Evolutionary conservation across 2,113 vertebrate genomes (phyloP).

Genomic region (Takifugu flavidus): DNA sequence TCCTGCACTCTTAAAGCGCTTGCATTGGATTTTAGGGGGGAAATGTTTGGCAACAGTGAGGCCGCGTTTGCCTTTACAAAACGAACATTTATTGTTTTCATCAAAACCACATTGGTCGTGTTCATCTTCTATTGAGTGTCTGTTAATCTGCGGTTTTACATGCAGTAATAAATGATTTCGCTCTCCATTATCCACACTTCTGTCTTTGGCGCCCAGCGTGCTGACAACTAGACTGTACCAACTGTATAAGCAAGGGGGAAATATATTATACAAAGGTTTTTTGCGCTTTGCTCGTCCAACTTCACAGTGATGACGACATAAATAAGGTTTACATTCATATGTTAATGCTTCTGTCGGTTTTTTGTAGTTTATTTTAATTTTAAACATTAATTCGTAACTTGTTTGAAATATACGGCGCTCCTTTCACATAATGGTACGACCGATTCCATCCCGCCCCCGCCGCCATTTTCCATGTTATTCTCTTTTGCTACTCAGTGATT

Average conservation of each 20-base stretch:
- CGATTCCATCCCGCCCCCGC: slow-evolving; percentile 69
- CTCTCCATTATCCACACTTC: neutral
- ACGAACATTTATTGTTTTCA: no score
- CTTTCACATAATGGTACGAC: slow-evolving; percentile 42
- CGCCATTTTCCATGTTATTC: slow-evolving; percentile 81
- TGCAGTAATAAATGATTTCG: neutral
- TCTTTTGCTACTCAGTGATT: slow-evolving; percentile 42
- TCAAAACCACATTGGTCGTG: no score
- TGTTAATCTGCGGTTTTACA: no score
- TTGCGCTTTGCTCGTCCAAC: neutral
- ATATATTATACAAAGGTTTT: neutral
- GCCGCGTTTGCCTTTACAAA: no score
- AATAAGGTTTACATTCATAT: no score
- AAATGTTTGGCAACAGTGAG: no score
- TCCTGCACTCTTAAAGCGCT: no score
- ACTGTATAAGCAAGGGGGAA: neutral
- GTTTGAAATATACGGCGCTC: neutral
- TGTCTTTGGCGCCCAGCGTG: slow-evolving; percentile 69
- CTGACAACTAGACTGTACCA: slow-evolving; percentile 50
- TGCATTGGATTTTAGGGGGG: no score
- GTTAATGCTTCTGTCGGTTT: no score
- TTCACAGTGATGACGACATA: no score
- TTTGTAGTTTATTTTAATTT: neutral
- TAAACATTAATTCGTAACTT: neutral
- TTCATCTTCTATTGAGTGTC: no score